Evolutionary conservation across 2,888 invertebrate genomes (phyloP), one percentile per base, ranked within the genome.

Genomic region (Pycnomerus fuliginosus): DNA sequence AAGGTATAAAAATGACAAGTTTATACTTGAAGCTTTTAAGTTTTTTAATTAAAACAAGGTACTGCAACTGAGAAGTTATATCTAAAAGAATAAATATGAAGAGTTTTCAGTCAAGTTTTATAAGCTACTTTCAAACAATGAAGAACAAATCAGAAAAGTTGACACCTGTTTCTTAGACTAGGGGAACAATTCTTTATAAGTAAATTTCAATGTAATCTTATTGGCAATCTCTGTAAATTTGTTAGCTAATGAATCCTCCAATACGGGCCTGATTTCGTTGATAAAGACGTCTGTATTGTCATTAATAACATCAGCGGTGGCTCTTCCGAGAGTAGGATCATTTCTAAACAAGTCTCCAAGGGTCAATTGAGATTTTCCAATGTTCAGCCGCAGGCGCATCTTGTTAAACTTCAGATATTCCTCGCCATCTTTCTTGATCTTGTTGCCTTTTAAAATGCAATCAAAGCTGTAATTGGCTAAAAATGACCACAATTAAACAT

Each of bases 191-290:
- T 85, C 84, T 51, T 82, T 77, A 62, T 83, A 85, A 2, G 84
- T 82, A 62, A 85, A 85, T 39, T 78, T 78, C 8, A 77, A 74
- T 0, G 84, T 83, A 47, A 86, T 83, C 65, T 79, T 82, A 60
- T 85, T 85, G 0, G 85, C 82, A 61, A 84, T 82, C 49, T 80
- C 79, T 1, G 84, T 83, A 56, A 86, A 83, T 43, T 83, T 78
- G 30, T 82, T 79, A 1, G 80, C 77, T 27, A 85, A 73, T 10
- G 82, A 76, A 27, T 75, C 69, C 60, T 85, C 84, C 59, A 85
- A 62, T 13, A 79, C 80, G 3, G 85, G 85, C 49, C 76, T 77
- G 53, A 86, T 78, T 70, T 85, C 84, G 48, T 80, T 76, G n/a
- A 85, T 61, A 58, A 86, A 80, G 1, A 84, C 70, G 47, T 79